Evolutionary conservation across 1,140 invertebrate genomes (phyloP).

Genomic region (Lepidurus packardi): DNA sequence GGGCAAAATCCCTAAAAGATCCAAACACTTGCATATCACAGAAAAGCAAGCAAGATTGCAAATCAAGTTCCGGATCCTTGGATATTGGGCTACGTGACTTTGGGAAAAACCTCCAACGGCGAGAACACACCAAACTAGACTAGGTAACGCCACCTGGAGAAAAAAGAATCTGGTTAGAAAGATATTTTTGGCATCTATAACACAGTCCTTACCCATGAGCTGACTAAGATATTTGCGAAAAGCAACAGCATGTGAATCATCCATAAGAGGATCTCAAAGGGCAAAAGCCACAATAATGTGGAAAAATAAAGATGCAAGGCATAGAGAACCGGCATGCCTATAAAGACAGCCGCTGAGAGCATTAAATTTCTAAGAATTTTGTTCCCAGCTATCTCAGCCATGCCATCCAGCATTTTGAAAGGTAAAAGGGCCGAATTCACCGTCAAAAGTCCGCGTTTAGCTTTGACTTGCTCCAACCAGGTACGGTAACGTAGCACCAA

Average conservation of each 20-base stretch:
- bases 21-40: neutral
- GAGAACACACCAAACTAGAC: neutral
- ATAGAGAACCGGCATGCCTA: constrained; percentile 43
- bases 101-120: neutral
- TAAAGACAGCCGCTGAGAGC: constrained; percentile 35
- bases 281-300: neutral
- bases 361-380: constrained; percentile 43
- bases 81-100: neutral
- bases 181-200: neutral
- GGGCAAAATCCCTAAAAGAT: neutral
- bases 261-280: neutral
- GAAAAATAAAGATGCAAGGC: constrained; percentile 43
- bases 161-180: neutral
- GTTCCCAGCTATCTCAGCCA: constrained; percentile 63
- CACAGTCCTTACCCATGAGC: neutral
- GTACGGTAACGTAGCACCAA: constrained; percentile 53
- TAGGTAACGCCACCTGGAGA: neutral
- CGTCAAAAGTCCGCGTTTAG: constrained; percentile 49
- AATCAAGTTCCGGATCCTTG: neutral
- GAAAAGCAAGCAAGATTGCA: neutral
- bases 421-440: constrained; percentile 69
- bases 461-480: constrained; percentile 44
- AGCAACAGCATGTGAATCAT: neutral
- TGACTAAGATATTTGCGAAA: neutral
- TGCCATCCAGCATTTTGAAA: constrained; percentile 59